phyloP scores from a whole-genome alignment of 2,113 vertebrate genomes.

The Chunga burmeisteri region DNA sequence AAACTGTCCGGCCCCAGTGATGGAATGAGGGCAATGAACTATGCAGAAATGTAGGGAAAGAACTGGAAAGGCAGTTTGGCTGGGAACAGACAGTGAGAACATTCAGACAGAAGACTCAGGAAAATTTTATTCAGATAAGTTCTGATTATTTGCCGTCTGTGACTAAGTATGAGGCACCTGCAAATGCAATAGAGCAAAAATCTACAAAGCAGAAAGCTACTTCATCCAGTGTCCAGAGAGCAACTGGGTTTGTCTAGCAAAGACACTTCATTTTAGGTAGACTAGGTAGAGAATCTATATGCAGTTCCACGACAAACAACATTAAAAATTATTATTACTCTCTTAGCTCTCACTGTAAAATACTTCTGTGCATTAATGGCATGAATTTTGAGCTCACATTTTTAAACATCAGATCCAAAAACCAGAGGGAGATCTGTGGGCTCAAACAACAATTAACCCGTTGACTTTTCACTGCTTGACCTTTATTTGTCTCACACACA shows the following conservation, averaged over 20 bases:
- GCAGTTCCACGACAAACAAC: not conserved
- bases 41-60: not conserved
- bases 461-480: not conserved
- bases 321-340: not conserved
- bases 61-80: conserved; percentile 59
- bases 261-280: not conserved
- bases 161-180: conserved; percentile 37
- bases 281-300: not conserved
- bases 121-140: conserved; percentile 62
- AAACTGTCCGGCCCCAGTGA: not conserved
- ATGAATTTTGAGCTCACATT: conserved; percentile 12
- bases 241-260: not conserved
- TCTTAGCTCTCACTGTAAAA: not conserved
- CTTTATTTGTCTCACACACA: not conserved
- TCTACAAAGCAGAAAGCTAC: conserved; percentile 50
- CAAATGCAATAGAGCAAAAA: conserved; percentile 60
- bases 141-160: conserved; percentile 31
- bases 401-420: conserved; percentile 28
- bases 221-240: not conserved
- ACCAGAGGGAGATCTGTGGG: not conserved
- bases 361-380: not conserved
- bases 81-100: not conserved
- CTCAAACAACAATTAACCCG: not conserved
- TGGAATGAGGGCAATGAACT: conserved; percentile 49
- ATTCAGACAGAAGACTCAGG: conserved; percentile 14